Evolutionary conservation across 2,888 invertebrate genomes (phyloP).

Genomic region (Caenorhabditis virilis): DNA sequence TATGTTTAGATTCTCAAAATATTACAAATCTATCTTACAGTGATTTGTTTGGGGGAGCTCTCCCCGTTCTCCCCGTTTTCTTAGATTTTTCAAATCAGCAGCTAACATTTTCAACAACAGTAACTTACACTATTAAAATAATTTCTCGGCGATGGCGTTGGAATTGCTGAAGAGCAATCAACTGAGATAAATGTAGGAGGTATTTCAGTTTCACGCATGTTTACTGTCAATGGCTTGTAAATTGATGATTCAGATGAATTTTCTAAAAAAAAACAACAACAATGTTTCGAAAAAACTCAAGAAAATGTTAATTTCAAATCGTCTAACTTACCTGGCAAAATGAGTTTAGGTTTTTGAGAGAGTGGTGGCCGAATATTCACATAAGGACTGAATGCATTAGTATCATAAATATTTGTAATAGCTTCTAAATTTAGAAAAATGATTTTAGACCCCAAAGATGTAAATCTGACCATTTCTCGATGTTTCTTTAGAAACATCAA

Average conservation of each 20-base stretch:
- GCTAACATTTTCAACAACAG: too few relatives aligned
- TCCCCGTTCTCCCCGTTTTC: too few relatives aligned
- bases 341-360: conserved; percentile 24
- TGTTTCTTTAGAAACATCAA: conserved; percentile 12
- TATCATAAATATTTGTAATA: conserved; percentile 9
- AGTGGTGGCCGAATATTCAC: conserved; percentile 25
- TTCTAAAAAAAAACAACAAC: conserved; percentile 2
- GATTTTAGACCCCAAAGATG: neutral
- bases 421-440: conserved; percentile 6
- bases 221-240: neutral
- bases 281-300: conserved; percentile 1
- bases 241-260: neutral
- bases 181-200: conserved; percentile 24
- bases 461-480: conserved; percentile 5
- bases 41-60: neutral
- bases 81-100: neutral
- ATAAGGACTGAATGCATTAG: conserved; percentile 11
- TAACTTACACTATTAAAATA: conserved; percentile 16
- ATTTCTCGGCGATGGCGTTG: conserved; percentile 18
- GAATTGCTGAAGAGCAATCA: conserved; percentile 12
- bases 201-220: too few relatives aligned
- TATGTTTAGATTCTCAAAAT: too few relatives aligned
- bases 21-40: neutral
- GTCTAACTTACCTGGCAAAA: too few relatives aligned
- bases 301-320: conserved; percentile 1